phyloP scores from a whole-genome alignment of 2,113 vertebrate genomes.

The Emydura subglobosa region DNA sequence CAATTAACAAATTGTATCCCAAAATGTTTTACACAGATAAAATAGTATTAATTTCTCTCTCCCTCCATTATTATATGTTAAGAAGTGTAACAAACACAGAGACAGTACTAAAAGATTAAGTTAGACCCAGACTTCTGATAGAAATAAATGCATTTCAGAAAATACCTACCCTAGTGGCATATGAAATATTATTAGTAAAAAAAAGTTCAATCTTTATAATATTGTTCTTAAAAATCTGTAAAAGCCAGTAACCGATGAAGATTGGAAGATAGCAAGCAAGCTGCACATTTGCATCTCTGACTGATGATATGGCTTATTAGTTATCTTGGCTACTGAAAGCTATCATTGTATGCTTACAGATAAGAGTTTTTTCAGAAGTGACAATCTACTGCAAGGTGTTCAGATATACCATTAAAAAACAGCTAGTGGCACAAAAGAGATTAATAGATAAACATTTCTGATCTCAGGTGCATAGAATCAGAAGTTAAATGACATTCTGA shows the following conservation, averaged over 20 bases:
- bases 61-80: background rate
- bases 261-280: background rate
- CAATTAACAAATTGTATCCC: background rate
- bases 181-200: background rate
- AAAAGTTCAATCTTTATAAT: rapidly evolving
- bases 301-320: background rate
- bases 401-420: rapidly evolving
- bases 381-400: background rate
- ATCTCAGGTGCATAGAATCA: background rate
- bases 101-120: background rate
- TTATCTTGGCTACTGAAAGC: rapidly evolving
- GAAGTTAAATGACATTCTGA: background rate
- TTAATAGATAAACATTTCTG: background rate
- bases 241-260: background rate
- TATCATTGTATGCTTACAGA: background rate
- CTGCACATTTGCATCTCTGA: background rate
- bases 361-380: background rate
- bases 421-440: background rate
- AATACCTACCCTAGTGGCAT: background rate
- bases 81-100: background rate
- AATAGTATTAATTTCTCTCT: background rate
- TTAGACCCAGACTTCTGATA: background rate
- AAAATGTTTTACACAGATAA: rapidly evolving
- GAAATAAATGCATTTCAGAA: constrained; percentile 4
- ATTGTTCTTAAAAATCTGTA: background rate